Evolutionary conservation across 2,113 vertebrate genomes (phyloP).

Genomic region (Zootoca vivipara): DNA sequence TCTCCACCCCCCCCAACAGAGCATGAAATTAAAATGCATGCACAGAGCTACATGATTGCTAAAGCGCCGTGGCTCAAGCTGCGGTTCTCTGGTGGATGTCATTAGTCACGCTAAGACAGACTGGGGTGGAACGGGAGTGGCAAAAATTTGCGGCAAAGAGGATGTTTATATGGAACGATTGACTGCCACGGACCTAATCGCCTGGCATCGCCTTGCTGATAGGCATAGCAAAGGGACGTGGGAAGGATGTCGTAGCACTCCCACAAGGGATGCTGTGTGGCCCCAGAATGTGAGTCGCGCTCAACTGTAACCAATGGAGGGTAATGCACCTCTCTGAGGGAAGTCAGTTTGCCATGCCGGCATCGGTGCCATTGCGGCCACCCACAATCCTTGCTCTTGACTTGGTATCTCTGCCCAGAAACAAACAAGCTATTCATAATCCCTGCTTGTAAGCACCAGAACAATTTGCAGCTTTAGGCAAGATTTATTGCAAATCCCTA

Average conservation of each 20-base stretch:
- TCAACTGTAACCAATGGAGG: not conserved
- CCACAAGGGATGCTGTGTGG: not conserved
- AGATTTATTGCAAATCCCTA: conserved; percentile 34
- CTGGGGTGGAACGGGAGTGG: conserved; percentile 35
- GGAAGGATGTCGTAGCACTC: not conserved
- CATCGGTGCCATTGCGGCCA: not conserved
- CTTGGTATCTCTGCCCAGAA: conserved; percentile 2
- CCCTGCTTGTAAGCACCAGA: conserved; percentile 5
- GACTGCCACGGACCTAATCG: conserved; percentile 22
- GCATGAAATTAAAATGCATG: conserved; percentile 65
- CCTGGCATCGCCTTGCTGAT: conserved; percentile 7
- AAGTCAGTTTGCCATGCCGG: not conserved
- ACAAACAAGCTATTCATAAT: conserved; percentile 15
- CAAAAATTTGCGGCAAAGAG: conserved; percentile 39
- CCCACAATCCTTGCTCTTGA: not conserved
- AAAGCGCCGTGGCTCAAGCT: conserved; percentile 15
- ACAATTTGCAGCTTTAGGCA: conserved; percentile 24
- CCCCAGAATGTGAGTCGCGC: not conserved
- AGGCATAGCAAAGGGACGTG: not conserved
- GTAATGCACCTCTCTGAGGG: not conserved
- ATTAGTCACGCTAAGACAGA: conserved; percentile 29
- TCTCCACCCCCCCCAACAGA: conserved; percentile 11
- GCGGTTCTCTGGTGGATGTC: conserved; percentile 30
- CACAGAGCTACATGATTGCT: conserved; percentile 48
- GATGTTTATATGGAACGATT: conserved; percentile 52